Conservation (phyloP, 2,888 invertebrate species). For the Cartodere bifasciata region DNA sequence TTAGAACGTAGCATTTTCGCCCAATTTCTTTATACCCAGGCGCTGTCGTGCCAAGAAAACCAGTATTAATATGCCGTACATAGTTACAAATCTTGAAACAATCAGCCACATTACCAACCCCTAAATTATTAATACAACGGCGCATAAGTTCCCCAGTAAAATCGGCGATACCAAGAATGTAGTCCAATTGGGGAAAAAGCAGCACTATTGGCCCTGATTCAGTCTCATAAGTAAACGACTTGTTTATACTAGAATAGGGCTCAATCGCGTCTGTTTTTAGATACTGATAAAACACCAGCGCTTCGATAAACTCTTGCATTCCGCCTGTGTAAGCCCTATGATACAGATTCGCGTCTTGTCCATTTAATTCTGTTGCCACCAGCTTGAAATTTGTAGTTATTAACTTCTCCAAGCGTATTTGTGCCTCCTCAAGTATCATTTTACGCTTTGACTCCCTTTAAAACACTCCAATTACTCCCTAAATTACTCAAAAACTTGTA, state of each 20-base stretch:
- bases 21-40: slow-evolving; percentile 48
- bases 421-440: slow-evolving; percentile 47
- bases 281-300: slow-evolving; percentile 63
- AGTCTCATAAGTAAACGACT: slow-evolving; percentile 22
- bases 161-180: slow-evolving; percentile 71
- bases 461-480: too few species aligned
- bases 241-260: slow-evolving; percentile 35
- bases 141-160: slow-evolving; percentile 87
- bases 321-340: slow-evolving; percentile 53
- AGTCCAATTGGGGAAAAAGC: slow-evolving; percentile 40
- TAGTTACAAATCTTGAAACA: slow-evolving; percentile 60
- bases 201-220: slow-evolving; percentile 15
- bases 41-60: slow-evolving; percentile 44
- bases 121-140: slow-evolving; percentile 69
- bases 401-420: slow-evolving; percentile 51
- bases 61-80: slow-evolving; percentile 53
- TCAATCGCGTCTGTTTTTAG: slow-evolving; percentile 47
- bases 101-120: slow-evolving; percentile 57
- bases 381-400: slow-evolving; percentile 44
- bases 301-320: slow-evolving; percentile 77
- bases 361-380: slow-evolving; percentile 63
- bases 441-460: slow-evolving; percentile 42
- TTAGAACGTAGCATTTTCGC: slow-evolving; percentile 57
- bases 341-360: slow-evolving; percentile 58
- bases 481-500: slow-evolving; percentile 7